Evolutionary conservation across 2,113 vertebrate genomes (phyloP).

Genomic region (Oryzias melastigma): DNA sequence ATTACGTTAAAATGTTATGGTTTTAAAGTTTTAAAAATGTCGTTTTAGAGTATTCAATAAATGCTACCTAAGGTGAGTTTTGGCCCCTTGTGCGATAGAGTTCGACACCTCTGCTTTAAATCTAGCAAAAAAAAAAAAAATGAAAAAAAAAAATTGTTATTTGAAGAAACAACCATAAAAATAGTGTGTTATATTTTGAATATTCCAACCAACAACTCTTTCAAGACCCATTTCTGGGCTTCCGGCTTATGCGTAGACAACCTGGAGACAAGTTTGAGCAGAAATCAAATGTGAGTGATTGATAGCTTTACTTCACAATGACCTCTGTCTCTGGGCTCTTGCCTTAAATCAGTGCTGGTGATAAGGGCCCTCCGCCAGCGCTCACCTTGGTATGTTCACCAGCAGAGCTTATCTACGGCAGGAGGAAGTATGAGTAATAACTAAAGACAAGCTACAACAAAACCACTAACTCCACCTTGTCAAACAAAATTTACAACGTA

Average conservation of each 20-base stretch:
- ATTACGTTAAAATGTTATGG: too few species aligned
- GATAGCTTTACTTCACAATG: constrained; percentile 77
- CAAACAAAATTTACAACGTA: constrained; percentile 98
- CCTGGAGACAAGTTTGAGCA: constrained; percentile 72
- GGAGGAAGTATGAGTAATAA: constrained; percentile 90
- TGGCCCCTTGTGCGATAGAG: too few species aligned
- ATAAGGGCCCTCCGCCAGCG: constrained; percentile 79
- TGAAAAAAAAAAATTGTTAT: too few species aligned
- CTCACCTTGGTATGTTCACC: constrained; percentile 78
- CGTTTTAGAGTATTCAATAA: too few species aligned
- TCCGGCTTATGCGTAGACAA: constrained; percentile 63
- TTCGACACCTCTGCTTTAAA: too few species aligned
- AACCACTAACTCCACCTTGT: constrained; percentile 92
- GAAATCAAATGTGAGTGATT: constrained; percentile 76
- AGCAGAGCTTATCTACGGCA: constrained; percentile 84
- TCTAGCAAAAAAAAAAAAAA: too few species aligned
- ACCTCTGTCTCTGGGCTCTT: constrained; percentile 83
- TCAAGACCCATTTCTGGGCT: constrained; percentile 26
- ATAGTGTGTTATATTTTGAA: background rate
- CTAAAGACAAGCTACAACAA: constrained; percentile 92
- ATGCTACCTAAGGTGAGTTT: too few species aligned
- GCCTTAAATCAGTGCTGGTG: constrained; percentile 85
- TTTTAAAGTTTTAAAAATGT: too few species aligned
- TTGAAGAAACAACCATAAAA: too few species aligned
- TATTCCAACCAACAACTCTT: constrained; percentile 22